phyloP scores from a whole-genome alignment of 2,797 vertebrate genomes.

The Myotis findleyi region DNA sequence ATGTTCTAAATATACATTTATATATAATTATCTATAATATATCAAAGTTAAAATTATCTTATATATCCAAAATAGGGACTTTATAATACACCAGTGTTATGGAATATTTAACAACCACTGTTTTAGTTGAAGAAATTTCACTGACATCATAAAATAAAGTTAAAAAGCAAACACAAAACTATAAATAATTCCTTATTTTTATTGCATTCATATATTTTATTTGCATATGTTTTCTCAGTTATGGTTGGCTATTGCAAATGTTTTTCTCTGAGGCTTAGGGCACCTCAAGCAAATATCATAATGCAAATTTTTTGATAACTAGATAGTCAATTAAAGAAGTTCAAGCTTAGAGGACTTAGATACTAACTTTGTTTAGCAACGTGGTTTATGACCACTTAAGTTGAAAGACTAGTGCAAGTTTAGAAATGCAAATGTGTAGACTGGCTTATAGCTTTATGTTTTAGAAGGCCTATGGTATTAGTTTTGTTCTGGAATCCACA shows the following conservation, averaged over 20 bases:
- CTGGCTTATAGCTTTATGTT: not conserved
- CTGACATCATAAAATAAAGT: not conserved
- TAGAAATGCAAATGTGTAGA: not conserved
- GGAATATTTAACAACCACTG: not conserved
- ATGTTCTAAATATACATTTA: no score
- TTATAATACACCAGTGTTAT: not conserved
- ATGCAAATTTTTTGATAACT: not conserved
- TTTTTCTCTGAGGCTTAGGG: not conserved
- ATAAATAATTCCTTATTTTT: not conserved
- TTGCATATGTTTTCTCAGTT: not conserved
- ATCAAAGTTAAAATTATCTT: no score
- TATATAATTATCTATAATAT: no score
- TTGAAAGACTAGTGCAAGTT: not conserved
- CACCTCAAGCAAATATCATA: not conserved
- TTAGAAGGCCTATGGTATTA: not conserved
- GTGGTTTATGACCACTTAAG: not conserved
- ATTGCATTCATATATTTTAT: not conserved
- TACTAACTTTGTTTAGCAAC: not conserved
- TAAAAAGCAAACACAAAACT: not conserved
- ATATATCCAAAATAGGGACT: not conserved
- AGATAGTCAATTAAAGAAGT: not conserved
- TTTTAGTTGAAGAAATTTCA: not conserved
- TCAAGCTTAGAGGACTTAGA: not conserved
- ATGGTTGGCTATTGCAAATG: not conserved
- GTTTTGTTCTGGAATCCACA: not conserved